Percentiles rank a stretch among this genome's conserved stretches.
phyloP scores from a whole-genome alignment of 2,888 invertebrate species.

The Halictus quadricinctus region DNA sequence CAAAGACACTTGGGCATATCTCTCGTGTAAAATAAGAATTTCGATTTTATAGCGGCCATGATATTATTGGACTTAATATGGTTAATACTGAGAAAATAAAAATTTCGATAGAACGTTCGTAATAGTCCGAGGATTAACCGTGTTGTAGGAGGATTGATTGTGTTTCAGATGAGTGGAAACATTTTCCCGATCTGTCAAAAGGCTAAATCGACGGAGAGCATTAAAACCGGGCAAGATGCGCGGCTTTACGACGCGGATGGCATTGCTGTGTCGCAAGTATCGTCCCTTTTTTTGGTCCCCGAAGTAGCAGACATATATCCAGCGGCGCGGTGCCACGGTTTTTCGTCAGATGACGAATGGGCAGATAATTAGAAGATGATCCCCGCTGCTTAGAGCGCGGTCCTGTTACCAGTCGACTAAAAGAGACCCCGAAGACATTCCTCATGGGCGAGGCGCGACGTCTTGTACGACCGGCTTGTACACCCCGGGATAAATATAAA shows the following conservation, averaged over 20 bases:
- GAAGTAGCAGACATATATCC: constrained; percentile 41
- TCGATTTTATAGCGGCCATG: too few relatives aligned
- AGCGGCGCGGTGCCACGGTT: constrained; percentile 59
- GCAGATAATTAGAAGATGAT: constrained; percentile 81
- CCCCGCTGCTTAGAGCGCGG: constrained; percentile 71
- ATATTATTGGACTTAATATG: not conserved
- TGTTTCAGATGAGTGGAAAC: not conserved
- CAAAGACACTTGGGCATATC: too few relatives aligned
- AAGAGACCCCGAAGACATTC: constrained; percentile 73
- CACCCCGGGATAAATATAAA: constrained; percentile 76
- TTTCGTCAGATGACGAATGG: constrained; percentile 78
- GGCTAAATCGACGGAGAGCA: not conserved
- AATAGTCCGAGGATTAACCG: not conserved
- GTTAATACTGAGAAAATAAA: not conserved
- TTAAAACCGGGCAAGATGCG: not conserved
- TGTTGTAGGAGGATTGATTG: not conserved
- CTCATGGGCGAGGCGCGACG: constrained; percentile 68
- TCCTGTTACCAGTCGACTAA: constrained; percentile 69
- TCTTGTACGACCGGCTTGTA: constrained; percentile 67
- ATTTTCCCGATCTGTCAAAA: not conserved
- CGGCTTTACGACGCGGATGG: constrained; percentile 7
- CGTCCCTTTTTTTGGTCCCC: constrained; percentile 26
- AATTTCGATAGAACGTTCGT: not conserved
- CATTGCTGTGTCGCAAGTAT: constrained; percentile 28
- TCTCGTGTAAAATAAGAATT: too few relatives aligned